These are phyloP conservation scores for Chrysopilus asiliformis DNA, from an alignment of 2,888 invertebrate species.

Conservation along the genomic window DNA sequence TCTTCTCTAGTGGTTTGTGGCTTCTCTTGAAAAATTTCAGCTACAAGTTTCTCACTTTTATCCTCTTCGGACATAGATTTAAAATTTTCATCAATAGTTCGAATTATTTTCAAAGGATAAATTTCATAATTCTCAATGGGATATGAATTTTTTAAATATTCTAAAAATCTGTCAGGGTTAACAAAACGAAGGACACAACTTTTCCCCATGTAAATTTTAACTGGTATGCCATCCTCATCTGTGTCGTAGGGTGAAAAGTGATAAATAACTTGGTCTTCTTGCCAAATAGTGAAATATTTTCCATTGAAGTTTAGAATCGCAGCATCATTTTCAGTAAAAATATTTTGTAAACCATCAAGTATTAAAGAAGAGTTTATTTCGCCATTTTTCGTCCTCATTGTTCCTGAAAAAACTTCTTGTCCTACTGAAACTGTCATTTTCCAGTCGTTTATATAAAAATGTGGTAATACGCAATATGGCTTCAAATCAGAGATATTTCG, in stretches of 20 bases:
- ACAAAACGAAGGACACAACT: constrained; percentile 5
- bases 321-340: constrained; percentile 11
- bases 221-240: constrained; percentile 8
- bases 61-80: constrained; percentile 6
- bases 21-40: neutral
- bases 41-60: neutral
- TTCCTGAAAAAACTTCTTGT: constrained; percentile 5
- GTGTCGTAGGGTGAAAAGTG: constrained; percentile 13
- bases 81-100: no score
- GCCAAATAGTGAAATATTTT: constrained; percentile 17
- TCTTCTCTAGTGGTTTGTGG: neutral
- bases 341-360: constrained; percentile 4
- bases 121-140: constrained; percentile 5
- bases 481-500: constrained; percentile 12
- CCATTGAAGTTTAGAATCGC: constrained; percentile 13
- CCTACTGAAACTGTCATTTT: constrained; percentile 15
- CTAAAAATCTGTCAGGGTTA: neutral
- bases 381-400: constrained; percentile 2
- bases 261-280: constrained; percentile 6
- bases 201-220: constrained; percentile 4
- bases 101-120: no score
- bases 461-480: constrained; percentile 16
- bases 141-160: constrained; percentile 2
- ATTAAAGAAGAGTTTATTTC: constrained; percentile 1
- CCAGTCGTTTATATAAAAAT: constrained; percentile 13